Base-by-base conservation (phyloP, 1,140 invertebrate species). In the Drosophila gunungcola region DNA sequence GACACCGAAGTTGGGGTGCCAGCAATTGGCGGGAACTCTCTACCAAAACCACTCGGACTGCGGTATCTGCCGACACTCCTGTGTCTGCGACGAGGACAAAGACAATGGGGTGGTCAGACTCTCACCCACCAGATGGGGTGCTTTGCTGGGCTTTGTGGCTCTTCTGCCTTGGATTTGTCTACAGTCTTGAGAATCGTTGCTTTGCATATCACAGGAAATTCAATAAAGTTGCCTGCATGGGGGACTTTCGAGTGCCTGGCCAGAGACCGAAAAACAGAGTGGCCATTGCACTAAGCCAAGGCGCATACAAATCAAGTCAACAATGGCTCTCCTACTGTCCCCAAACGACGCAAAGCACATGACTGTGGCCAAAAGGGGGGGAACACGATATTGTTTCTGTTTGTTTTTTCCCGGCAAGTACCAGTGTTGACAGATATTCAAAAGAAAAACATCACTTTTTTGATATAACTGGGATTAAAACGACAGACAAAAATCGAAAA, bases 231-330 rank as follows among this genome's bases (percentile, higher is more conserved):
- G 36, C 57, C 42, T 53, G 42, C 65, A 60, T 49, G 39, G 13
- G 82, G 75, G 56, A 70, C 73, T 85, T 74, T 58, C 77, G 73
- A 85, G 73, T 74, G 54, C 25, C 60, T 39, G 57, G 54, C 34
- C 48, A 25, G 39, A 63, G 57, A 63, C 53, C 61, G 13, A 48
- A 79, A 77, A 67, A 58, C 72, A 73, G 75, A 84, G 73, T 84
- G 80, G 81, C 73, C 58, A 34, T 73, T 84, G 81, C 62, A 68
- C 42, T 55, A 48, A 70, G 73, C 73, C 78, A 76, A 68, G 73
- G 55, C 77, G 65, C 77, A 84, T 85, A 80, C 81, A 84, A 84
- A 84, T 84, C 81, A 85, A 84, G 58, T 77, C 54, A 68, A 84
- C 76, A 70, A 69, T 58, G 62, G 72, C n/a, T 68, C 13, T 29